Evolutionary conservation across 1,140 invertebrate species (phyloP), one percentile per base, ranked within the genome.

Genomic region (Bactericera cockerelli): DNA sequence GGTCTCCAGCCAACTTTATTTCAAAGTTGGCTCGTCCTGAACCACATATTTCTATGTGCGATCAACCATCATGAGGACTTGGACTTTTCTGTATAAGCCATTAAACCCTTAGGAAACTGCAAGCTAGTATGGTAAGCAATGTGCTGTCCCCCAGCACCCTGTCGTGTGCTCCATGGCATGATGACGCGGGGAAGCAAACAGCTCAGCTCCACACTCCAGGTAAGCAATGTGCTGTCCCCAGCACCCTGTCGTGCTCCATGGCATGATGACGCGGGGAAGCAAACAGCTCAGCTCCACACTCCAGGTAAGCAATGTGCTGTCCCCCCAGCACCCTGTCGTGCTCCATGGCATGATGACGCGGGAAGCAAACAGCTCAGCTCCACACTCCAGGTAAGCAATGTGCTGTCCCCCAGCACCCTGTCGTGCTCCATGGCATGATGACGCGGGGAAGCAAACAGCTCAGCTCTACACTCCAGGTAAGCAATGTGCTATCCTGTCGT

Each of bases 321-420:
- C 13, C 28, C 94, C 94, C 1, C 93, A 97, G 69, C 93, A 97
- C 76, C 93, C 94, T 0, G 90, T 96, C 0, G 91, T 89, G 26
- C 74, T 98, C 57, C 94, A 98, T 70, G 91, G 91, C 55, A 95
- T 98, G 89, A 93, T 98, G 82, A 93, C 93, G 0, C 93, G 64
- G 89, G 91, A 39, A 92, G 89, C 58, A 88, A 92, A 66, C 89
- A 95, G 68, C 75, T 98, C 2, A 92, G 88, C 13, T 90, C 86
- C n/a, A 93, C 90, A 1, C 69, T 94, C 36, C 87, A 90, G 72
- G 82, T 80, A 68, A 63, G 56, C 28, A 31, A 31, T 31, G 28
- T 31, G 28, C 4, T 31, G 28, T n/a, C 67, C 94, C 94, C 1
- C 93, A 97, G 69, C 93, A 97, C 76, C 93, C 94, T 0, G 90